phyloP scores from a whole-genome alignment of 2,888 invertebrate genomes.

The Eupithecia tripunctaria region DNA sequence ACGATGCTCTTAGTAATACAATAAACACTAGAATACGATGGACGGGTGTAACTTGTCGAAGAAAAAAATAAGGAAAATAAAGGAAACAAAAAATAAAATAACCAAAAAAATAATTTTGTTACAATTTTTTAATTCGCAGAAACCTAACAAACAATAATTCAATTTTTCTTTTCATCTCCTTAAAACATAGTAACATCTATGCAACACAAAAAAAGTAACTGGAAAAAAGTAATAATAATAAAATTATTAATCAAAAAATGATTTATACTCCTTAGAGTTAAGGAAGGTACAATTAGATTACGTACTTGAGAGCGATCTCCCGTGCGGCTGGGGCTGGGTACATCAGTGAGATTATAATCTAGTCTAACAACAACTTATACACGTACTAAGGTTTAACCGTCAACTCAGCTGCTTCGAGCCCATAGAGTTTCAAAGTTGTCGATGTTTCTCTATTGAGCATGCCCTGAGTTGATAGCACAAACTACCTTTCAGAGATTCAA shows the following conservation, averaged over 20 bases:
- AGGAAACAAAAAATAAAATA: constrained; percentile 66
- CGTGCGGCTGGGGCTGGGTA: constrained; percentile 68
- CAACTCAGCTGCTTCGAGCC: constrained; percentile 63
- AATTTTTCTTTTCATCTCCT: constrained; percentile 76
- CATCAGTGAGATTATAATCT: constrained; percentile 81
- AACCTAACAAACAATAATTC: constrained; percentile 85
- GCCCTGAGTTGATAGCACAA: constrained; percentile 68
- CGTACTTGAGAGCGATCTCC: constrained; percentile 70
- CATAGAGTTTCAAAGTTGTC: constrained; percentile 52
- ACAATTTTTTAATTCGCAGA: constrained; percentile 84
- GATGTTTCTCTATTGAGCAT: constrained; percentile 65
- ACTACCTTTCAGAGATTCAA: constrained; percentile 83
- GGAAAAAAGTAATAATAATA: constrained; percentile 75
- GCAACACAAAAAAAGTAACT: constrained; percentile 84
- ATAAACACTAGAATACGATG: constrained; percentile 81
- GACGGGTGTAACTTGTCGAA: constrained; percentile 84
- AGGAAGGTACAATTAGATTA: constrained; percentile 83
- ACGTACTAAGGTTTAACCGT: constrained; percentile 61
- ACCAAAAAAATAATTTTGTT: constrained; percentile 80
- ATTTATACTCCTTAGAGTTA: constrained; percentile 83
- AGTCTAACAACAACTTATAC: constrained; percentile 78
- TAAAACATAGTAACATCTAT: constrained; percentile 86
- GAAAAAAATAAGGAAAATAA: constrained; percentile 54
- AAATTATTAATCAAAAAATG: constrained; percentile 65
- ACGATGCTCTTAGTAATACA: constrained; percentile 77